Evolutionary conservation across 1,140 invertebrate genomes (phyloP), one percentile per base, ranked within the genome.

Genomic region (Mylabris phalerata): DNA sequence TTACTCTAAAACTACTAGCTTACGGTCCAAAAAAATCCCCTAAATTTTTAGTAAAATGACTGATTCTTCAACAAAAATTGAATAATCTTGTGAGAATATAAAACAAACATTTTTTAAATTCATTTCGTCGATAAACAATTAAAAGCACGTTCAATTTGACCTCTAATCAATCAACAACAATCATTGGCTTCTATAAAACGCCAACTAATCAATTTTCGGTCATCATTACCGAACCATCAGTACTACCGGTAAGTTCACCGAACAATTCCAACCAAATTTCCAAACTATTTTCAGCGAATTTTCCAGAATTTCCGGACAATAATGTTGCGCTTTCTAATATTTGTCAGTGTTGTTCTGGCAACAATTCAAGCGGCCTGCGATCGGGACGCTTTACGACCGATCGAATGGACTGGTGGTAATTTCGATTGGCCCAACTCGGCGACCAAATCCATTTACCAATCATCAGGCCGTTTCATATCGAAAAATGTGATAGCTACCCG

Each of bases 401-500:
- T 60, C 5, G 68, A 69, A 68, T 67, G 68, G 67, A 67, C 63
- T 26, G 67, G 65, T n/a, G 67, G 67, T 19, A 40, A 73, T 39
- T 79, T 81, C 51, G 76, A 79, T n/a, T 83, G 78, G 67, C 81
- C 80, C 3, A 79, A 76, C 54, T 58, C 72, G 10, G 72, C 73
- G 13, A 81, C 79, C 11, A 79, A 79, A 57, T 75, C 74, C 19
- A 71, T 83, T 1, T 81, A 73, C 69, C 78, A 73, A 50, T 75
- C 71, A 40, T 77, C 76, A 0, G 79, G 80, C 2, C 73, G 77
- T 42, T 84, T 78, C 56, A 76, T 80, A 24, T 65, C 75, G 39
- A 82, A 82, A 59, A 82, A 83, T 65, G 73, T 84, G 10, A 84
- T 86, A 26, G 76, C 77, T 1, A 85, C 84, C 5, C 75, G 83